Evolutionary conservation across 1,140 invertebrate genomes (phyloP), one percentile per base, ranked within the genome.

Genomic region (Zaprionus capensis): DNA sequence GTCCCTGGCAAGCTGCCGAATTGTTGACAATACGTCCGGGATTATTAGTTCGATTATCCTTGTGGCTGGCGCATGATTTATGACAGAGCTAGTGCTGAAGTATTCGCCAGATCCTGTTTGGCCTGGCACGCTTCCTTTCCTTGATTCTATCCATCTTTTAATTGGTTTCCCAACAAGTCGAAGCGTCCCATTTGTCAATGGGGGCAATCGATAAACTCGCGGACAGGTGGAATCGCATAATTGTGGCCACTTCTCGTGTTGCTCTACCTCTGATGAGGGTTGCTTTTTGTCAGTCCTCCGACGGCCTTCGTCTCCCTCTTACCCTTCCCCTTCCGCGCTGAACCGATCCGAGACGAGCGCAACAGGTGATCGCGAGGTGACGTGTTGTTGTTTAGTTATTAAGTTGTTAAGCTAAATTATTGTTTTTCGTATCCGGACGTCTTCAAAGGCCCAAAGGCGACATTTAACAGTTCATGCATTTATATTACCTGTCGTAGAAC

Each of bases 401-500:
- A 91, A 88, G 85, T 88, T 88, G 85, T 88, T 88, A 90, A 88
- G 71, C 79, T 85, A 80, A 85, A 82, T 91, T 85, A 81, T 90
- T 90, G 76, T 73, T 74, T 76, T 63, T 71, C 56, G 49, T 36
- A 49, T 31, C 26, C 34, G 41, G n/a, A 46, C 41, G 31, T 49
- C n/a, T 12, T 62, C 64, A 31, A 36, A 41, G 63, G 53, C 81
- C 59, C 70, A 44, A 61, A 71, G 85, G 84, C 81, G 79, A 76
- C 81, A 85, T 76, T 88, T 88, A 88, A 78, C 81, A 81, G 79
- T 83, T 88, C 81, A 71, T 88, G 83, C 78, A 65, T 59, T 81
- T 88, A 83, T 87, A 87, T 79, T 77, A 78, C 64, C 71, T 80
- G 76, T 55, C 57, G 51, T 61, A 66, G 59, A 58, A 66, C 24